Percentiles rank a stretch among this genome's conserved stretches.
Evolutionary conservation across 2,888 invertebrate genomes (phyloP).

Genomic region (Flexamia atlantica): DNA sequence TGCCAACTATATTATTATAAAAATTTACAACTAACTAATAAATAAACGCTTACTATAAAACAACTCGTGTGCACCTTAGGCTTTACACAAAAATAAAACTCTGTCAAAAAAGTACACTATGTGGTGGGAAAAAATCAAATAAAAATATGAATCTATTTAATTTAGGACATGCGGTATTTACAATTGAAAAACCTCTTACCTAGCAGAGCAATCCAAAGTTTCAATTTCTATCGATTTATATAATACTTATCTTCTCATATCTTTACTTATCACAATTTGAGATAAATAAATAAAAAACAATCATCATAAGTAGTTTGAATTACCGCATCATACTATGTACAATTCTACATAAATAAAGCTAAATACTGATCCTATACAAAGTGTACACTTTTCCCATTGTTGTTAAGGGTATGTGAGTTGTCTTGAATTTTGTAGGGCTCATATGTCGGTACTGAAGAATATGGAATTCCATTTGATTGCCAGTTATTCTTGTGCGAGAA

Average conservation of each 20-base stretch:
- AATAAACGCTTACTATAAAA: too few relatives aligned
- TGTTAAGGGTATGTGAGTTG: slow-evolving; percentile 44
- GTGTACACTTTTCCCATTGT: slow-evolving; percentile 52
- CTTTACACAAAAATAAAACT: too few relatives aligned
- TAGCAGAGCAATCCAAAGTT: not conserved
- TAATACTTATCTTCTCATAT: slow-evolving; percentile 7
- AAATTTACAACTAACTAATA: too few relatives aligned
- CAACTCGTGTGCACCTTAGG: too few relatives aligned
- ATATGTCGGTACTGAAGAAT: slow-evolving; percentile 44
- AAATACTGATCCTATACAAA: slow-evolving; percentile 57
- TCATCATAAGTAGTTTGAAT: not conserved
- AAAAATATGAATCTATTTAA: too few relatives aligned
- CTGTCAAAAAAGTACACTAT: too few relatives aligned
- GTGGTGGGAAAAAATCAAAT: too few relatives aligned
- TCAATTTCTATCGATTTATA: not conserved
- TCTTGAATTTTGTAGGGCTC: slow-evolving; percentile 50
- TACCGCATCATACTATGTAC: slow-evolving; percentile 28
- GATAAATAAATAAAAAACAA: slow-evolving; percentile 24
- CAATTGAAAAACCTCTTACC: too few relatives aligned
- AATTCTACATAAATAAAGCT: slow-evolving; percentile 13
- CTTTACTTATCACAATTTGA: slow-evolving; percentile 4
- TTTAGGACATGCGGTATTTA: too few relatives aligned
- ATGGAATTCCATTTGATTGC: slow-evolving; percentile 51
- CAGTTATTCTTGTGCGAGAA: slow-evolving; percentile 71
- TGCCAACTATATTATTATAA: too few relatives aligned